Conservation (phyloP, 35 echinoderm and acorn worm genomes). For the Ophiothrix spiculata region DNA sequence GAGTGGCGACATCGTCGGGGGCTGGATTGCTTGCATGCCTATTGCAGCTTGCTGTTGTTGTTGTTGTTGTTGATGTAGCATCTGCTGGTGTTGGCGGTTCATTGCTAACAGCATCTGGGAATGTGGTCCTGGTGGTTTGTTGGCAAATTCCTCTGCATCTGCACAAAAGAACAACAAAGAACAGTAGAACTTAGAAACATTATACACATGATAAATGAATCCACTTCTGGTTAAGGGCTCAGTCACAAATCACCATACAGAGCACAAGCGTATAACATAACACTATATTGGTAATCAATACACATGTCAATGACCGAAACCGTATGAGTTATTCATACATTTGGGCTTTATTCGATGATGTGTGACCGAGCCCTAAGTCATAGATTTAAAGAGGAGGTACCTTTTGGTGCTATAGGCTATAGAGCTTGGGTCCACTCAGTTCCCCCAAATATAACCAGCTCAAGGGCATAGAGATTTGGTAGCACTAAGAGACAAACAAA, state of each 20-base stretch:
- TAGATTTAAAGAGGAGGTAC: too few species aligned
- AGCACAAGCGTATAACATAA: not conserved
- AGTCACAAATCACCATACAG: not conserved
- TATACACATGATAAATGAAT: not conserved
- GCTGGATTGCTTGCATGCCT: constrained; percentile 9
- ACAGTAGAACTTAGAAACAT: too few species aligned
- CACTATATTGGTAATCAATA: not conserved
- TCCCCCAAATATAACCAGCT: too few species aligned
- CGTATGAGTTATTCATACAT: too few species aligned
- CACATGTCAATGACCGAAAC: not conserved
- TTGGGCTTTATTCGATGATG: too few species aligned
- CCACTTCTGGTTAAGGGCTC: not conserved
- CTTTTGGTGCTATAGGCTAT: too few species aligned
- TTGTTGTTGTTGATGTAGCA: constrained; percentile 60
- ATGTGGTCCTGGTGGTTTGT: constrained; percentile 95
- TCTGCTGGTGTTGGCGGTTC: constrained; percentile 89
- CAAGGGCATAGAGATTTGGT: too few species aligned
- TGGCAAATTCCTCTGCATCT: constrained; percentile 85
- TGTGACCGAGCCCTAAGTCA: too few species aligned
- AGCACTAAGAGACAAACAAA: too few species aligned
- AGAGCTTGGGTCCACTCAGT: too few species aligned
- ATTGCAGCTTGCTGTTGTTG: constrained; percentile 28
- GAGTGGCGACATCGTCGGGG: constrained; percentile 13
- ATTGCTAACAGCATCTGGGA: constrained; percentile 87
- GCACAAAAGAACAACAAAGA: constrained; percentile 24